phyloP scores from a whole-genome alignment of 2,888 invertebrate species.

The Mesorhabditis belari region DNA sequence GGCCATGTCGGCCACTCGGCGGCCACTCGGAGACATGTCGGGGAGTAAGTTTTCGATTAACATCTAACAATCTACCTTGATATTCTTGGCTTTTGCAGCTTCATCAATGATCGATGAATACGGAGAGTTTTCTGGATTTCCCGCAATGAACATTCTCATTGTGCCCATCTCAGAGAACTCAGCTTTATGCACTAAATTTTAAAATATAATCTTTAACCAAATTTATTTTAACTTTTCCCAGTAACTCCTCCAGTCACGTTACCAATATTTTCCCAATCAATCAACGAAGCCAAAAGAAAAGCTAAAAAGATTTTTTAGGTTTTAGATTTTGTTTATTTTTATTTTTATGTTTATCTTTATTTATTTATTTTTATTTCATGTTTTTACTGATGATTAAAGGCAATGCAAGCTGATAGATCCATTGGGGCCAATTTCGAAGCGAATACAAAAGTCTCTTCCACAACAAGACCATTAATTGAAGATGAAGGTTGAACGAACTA shows the following conservation, averaged over 20 bases:
- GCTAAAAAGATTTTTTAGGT: no score
- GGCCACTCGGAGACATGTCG: no score
- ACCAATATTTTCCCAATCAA: no score
- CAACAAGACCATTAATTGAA: background rate
- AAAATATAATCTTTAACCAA: background rate
- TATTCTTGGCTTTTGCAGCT: background rate
- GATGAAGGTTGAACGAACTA: background rate
- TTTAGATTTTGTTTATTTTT: no score
- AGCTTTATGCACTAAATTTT: background rate
- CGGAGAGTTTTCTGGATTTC: background rate
- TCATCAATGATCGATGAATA: background rate
- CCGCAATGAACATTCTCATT: background rate
- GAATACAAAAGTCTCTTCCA: background rate
- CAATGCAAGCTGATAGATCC: background rate
- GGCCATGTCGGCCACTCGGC: no score
- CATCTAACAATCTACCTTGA: no score
- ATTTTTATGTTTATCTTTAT: no score
- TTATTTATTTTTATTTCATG: no score
- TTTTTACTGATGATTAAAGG: background rate
- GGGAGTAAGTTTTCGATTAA: no score
- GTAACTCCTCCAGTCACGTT: no score
- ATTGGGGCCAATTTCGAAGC: background rate
- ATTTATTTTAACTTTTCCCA: no score
- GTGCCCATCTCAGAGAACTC: background rate
- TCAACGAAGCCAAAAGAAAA: no score